Evolutionary conservation across 37 sponge, comb jelly and placozoan genomes (phyloP).

Genomic region (Eunapius fragilis): DNA sequence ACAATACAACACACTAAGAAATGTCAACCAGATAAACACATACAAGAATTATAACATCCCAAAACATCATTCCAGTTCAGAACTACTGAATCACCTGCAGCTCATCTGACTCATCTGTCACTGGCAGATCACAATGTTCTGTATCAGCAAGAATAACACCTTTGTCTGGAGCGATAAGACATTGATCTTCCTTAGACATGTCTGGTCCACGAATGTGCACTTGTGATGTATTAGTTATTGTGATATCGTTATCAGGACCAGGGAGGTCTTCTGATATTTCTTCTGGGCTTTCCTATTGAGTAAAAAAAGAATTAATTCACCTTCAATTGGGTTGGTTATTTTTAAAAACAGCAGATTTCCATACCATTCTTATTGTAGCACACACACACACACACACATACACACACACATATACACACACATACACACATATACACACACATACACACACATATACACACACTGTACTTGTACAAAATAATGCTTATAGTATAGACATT

Average conservation of each 20-base stretch:
- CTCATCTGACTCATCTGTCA: no score
- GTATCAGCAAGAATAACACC: not conserved
- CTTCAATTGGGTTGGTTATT: no score
- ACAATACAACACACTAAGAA: not conserved
- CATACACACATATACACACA: no score
- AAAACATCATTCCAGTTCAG: not conserved
- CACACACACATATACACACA: no score
- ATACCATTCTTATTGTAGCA: no score
- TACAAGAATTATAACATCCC: not conserved
- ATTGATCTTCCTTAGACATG: not conserved
- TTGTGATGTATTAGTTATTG: not conserved
- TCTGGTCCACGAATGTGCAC: not conserved
- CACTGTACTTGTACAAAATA: no score
- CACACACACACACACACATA: no score
- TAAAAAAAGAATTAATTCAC: no score
- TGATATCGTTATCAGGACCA: not conserved
- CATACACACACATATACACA: no score
- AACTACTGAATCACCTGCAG: no score
- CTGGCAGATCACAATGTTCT: not conserved
- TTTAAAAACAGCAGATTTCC: no score
- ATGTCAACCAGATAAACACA: not conserved
- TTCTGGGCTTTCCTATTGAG: not conserved
- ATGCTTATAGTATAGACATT: no score
- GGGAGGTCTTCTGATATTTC: not conserved
- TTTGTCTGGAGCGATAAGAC: not conserved